These are phyloP conservation scores for Anodontia alba DNA, from an alignment of 2,888 invertebrate genomes.

Conservation along the genomic window DNA sequence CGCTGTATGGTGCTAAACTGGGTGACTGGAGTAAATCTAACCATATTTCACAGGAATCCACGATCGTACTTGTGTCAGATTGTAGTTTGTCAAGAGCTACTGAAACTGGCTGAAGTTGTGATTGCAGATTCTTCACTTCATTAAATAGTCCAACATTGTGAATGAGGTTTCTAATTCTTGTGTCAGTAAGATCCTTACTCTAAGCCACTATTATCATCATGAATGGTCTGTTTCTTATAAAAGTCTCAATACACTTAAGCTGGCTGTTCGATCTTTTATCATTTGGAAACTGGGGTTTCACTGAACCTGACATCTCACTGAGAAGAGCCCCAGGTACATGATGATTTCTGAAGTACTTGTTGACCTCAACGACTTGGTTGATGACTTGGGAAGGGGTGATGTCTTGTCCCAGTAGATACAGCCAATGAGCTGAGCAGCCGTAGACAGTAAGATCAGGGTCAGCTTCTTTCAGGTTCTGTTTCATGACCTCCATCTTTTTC, in stretches of 20 bases:
- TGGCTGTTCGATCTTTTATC: constrained; percentile 47
- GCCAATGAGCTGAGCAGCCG: constrained; percentile 40
- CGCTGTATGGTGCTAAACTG: constrained; percentile 14
- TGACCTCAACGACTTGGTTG: constrained; percentile 38
- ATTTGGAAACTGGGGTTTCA: constrained; percentile 33
- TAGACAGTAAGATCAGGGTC: constrained; percentile 21
- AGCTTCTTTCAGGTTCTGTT: constrained; percentile 20
- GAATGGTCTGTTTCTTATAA: constrained; percentile 26
- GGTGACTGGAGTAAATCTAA: constrained; percentile 14
- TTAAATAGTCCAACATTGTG: constrained; percentile 45
- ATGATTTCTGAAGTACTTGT: constrained; percentile 51
- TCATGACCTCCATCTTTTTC: constrained; percentile 40
- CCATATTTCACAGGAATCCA: constrained; percentile 46
- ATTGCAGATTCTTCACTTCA: constrained; percentile 38
- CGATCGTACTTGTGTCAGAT: constrained; percentile 28
- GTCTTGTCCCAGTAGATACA: constrained; percentile 43
- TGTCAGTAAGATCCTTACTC: constrained; percentile 40
- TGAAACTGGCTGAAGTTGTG: constrained; percentile 34
- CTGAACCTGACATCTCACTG: constrained; percentile 19
- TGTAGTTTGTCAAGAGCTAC: constrained; percentile 25
- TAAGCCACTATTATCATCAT: constrained; percentile 30
- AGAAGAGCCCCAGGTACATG: constrained; percentile 30
- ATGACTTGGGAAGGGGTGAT: constrained; percentile 40
- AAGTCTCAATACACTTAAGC: constrained; percentile 29
- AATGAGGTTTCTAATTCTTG: constrained; percentile 36